phyloP scores from a whole-genome alignment of 1,140 invertebrate genomes.

The Tetraneura akinire region DNA sequence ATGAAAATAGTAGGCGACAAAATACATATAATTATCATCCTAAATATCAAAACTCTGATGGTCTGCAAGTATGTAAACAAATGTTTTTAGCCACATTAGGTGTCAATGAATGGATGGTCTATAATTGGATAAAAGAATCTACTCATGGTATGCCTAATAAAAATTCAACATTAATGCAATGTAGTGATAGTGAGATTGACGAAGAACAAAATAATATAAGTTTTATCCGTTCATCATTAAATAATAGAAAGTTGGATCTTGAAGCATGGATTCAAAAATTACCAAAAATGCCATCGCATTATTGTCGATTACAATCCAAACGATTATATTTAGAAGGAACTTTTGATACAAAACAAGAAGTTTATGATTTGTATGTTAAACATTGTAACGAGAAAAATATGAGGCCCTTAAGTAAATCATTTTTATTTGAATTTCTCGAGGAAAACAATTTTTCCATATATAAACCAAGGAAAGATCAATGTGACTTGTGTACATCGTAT shows the following conservation, averaged over 20 bases:
- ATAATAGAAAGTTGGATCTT: neutral
- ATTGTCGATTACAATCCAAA: neutral
- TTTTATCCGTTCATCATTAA: neutral
- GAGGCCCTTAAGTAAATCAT: constrained; percentile 32
- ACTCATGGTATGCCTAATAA: neutral
- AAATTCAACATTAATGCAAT: neutral
- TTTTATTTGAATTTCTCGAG: constrained; percentile 54
- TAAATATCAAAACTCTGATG: constrained; percentile 6
- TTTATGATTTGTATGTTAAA: constrained; percentile 20
- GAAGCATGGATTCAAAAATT: neutral
- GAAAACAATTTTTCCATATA: constrained; percentile 56
- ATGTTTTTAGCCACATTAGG: constrained; percentile 52
- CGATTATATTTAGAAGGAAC: constrained; percentile 27
- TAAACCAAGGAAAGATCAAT: constrained; percentile 58
- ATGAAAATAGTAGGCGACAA: neutral
- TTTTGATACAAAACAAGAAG: constrained; percentile 3
- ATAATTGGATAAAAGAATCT: constrained; percentile 46
- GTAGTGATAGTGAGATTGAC: neutral
- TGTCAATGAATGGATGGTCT: constrained; percentile 51
- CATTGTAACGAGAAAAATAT: constrained; percentile 46
- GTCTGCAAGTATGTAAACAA: constrained; percentile 47
- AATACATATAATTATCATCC: neutral
- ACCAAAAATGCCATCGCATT: constrained; percentile 21
- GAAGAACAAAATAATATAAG: neutral
- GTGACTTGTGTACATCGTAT: constrained; percentile 57